Conservation (phyloP, 2,113 vertebrate genomes). For the Nesospiza acunhae region DNA sequence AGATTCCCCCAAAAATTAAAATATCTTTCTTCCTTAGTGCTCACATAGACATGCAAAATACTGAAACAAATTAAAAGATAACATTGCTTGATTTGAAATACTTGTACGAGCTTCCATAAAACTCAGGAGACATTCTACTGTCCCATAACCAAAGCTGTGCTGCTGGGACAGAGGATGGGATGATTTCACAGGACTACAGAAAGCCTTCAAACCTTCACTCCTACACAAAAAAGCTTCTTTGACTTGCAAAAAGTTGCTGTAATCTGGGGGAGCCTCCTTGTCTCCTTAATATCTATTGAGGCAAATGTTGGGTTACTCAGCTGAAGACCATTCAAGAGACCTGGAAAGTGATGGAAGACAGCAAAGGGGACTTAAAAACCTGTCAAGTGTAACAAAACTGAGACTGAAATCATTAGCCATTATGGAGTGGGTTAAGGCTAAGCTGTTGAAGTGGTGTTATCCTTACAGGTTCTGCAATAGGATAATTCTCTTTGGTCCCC, state of each 20-base stretch:
- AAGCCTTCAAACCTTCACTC: not conserved
- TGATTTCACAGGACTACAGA: not conserved
- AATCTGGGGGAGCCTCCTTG: not conserved
- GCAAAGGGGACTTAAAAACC: not conserved
- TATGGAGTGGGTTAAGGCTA: not conserved
- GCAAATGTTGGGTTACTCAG: not conserved
- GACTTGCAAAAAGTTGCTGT: not conserved
- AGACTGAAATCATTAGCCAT: not conserved
- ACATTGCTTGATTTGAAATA: not conserved
- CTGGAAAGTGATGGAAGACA: not conserved
- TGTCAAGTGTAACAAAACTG: not conserved
- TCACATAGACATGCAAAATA: not conserved
- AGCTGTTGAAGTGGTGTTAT: not conserved
- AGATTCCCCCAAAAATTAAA: not conserved
- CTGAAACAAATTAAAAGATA: not conserved
- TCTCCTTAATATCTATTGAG: not conserved
- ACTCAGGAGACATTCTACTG: not conserved
- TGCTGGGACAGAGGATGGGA: not conserved
- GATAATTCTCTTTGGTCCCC: not conserved
- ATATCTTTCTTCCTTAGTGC: not conserved
- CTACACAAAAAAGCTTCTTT: not conserved
- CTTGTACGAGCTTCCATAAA: not conserved
- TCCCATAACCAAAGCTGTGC: not conserved
- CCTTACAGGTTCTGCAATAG: not conserved
- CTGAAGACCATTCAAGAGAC: not conserved